A percentile compares a stretch with the other conserved stretches of the same genome.
Evolutionary conservation across 2,888 invertebrate genomes (phyloP).

Genomic region (Resseliella maxima): DNA sequence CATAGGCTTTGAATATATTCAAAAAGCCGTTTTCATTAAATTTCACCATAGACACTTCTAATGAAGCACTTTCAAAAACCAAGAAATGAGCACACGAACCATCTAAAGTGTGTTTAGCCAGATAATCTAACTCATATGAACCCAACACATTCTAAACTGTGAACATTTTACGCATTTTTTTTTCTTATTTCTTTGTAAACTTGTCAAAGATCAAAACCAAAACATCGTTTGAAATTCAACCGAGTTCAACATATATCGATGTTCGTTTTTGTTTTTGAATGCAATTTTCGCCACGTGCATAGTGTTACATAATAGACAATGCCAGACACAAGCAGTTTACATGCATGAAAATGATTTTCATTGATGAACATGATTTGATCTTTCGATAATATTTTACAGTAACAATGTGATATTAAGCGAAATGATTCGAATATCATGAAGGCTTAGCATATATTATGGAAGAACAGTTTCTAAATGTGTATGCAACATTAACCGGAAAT

Average conservation of each 20-base stretch:
- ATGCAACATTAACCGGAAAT: not conserved
- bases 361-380: not conserved
- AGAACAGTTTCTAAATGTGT: not conserved
- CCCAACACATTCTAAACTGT: too few species aligned
- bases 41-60: not conserved
- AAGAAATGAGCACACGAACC: not conserved
- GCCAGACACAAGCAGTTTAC: too few species aligned
- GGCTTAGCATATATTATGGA: not conserved
- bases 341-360: not conserved
- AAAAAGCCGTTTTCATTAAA: not conserved
- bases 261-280: too few species aligned
- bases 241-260: too few species aligned
- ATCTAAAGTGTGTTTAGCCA: not conserved
- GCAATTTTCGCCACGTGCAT: too few species aligned
- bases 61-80: constrained; percentile 8
- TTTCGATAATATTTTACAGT: not conserved
- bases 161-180: not conserved
- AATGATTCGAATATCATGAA: not conserved
- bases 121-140: not conserved
- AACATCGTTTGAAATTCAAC: too few species aligned
- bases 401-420: not conserved
- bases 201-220: too few species aligned
- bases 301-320: too few species aligned
- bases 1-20: not conserved
- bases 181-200: too few species aligned